These are phyloP conservation scores for Epinephelus cyanopodus DNA, from an alignment of 2,113 vertebrate genomes.

Conservation along the genomic window DNA sequence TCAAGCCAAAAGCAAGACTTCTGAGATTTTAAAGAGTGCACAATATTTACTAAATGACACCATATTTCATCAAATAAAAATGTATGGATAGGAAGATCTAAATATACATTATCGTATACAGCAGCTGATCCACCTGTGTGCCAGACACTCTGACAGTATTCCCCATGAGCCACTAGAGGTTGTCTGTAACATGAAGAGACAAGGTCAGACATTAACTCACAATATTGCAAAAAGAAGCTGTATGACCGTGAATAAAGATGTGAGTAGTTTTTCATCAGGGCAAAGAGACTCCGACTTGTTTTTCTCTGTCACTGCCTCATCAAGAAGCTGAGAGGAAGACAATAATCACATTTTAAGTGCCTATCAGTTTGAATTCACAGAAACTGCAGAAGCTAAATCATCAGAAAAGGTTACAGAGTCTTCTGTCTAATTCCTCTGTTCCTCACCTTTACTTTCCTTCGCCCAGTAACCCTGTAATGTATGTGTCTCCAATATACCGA, in stretches of 20 bases:
- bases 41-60: no score
- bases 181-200: slow-evolving; percentile 34
- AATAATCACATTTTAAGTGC: slow-evolving; percentile 24
- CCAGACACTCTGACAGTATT: neutral
- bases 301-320: slow-evolving; percentile 16
- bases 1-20: no score
- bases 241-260: slow-evolving; percentile 32
- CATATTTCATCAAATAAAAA: no score
- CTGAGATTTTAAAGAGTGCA: no score
- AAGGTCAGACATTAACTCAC: slow-evolving; percentile 18
- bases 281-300: neutral
- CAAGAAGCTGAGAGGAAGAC: slow-evolving; percentile 9
- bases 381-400: slow-evolving; percentile 1
- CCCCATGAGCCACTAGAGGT: slow-evolving; percentile 17
- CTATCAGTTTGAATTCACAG: slow-evolving; percentile 49
- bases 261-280: slow-evolving; percentile 25
- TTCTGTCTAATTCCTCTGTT: slow-evolving; percentile 48
- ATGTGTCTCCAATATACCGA: slow-evolving; percentile 67
- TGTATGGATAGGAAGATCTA: neutral
- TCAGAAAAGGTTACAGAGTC: slow-evolving; percentile 14
- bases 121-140: slow-evolving; percentile 42
- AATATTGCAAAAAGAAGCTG: slow-evolving; percentile 3
- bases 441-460: slow-evolving; percentile 43
- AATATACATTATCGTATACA: neutral
- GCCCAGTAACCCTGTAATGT: slow-evolving; percentile 54